phyloP scores from a whole-genome alignment of 2,797 vertebrate species.

The Alcedo quadribrachys region DNA sequence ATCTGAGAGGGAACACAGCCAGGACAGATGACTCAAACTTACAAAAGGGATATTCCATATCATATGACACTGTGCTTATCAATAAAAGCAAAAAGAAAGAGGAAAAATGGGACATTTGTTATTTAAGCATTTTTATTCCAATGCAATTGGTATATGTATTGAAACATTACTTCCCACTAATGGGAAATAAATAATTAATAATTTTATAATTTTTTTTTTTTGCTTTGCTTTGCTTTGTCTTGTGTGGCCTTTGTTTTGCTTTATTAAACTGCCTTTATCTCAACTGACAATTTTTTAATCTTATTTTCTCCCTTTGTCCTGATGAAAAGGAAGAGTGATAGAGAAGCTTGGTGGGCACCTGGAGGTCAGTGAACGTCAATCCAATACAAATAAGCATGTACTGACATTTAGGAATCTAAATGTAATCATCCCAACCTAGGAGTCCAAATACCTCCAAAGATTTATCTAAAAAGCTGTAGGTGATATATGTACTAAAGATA shows the following conservation, averaged over 20 bases:
- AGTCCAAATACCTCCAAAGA: not conserved
- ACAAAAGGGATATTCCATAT: not conserved
- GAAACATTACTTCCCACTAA: not conserved
- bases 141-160: not conserved
- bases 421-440: not conserved
- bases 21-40: not conserved
- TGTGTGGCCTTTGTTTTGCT: not conserved
- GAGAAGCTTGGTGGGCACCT: not conserved
- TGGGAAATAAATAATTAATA: not conserved
- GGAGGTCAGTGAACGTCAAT: not conserved
- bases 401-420: not conserved
- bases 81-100: not conserved
- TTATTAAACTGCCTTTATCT: not conserved
- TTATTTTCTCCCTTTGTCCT: not conserved
- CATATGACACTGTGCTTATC: not conserved
- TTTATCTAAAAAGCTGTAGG: not conserved
- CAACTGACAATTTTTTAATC: not conserved
- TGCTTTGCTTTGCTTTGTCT: not conserved
- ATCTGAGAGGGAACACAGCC: fast-evolving
- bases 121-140: not conserved
- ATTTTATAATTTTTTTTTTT: not conserved
- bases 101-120: fast-evolving
- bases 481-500: not conserved
- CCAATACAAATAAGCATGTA: not conserved
- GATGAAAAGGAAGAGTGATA: not conserved